Evolutionary conservation across 2,888 invertebrate species (phyloP), one percentile per base, ranked within the genome.

Genomic region (Campoletis raptor): DNA sequence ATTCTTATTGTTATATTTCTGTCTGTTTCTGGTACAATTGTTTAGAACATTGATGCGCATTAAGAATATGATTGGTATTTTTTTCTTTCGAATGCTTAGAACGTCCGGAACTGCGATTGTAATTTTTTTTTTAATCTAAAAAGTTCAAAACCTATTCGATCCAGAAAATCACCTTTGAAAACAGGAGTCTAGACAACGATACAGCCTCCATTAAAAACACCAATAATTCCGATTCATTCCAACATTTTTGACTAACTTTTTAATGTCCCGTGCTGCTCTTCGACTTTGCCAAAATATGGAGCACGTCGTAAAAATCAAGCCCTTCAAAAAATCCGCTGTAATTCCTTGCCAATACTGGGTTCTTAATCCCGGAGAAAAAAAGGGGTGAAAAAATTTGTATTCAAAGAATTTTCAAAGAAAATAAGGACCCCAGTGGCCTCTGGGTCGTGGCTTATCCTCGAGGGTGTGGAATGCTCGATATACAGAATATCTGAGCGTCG

Each of bases 381-480:
- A 24, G 42, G 66, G 72, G 74, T 45, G 69, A 57, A 74, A 85
- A 81, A 54, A 37, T 21, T 40, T 40, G 64, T 57, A 83, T 86
- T 67, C 52, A 76, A 81, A 79, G 74, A 45, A 21, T 76, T 86
- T 80, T 37, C 74, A 69, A 83, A 79, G 76, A 37, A 85, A 77
- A 69, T 21, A 30, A 66, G 42, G 48, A 42, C 21, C 54, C 54
- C n/a, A 6, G 45, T 66, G 42, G 85, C 76, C 79, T 74, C 82
- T 79, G 73, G 79, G 52, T 52, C 12, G 36, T 64, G 64, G 85
- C 85, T 83, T 80, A 83, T 86, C 79, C 80, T 81, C 64, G 61
- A 77, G 81, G 72, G 81, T 70, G 70, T 42, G 81, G 66, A 67
- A 57, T 57, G 18, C 61, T 70, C 69, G 40, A 77, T 36, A 80